Base-by-base conservation (phyloP, 92 coral and sea anemone species). In the Porites cylindrica region DNA sequence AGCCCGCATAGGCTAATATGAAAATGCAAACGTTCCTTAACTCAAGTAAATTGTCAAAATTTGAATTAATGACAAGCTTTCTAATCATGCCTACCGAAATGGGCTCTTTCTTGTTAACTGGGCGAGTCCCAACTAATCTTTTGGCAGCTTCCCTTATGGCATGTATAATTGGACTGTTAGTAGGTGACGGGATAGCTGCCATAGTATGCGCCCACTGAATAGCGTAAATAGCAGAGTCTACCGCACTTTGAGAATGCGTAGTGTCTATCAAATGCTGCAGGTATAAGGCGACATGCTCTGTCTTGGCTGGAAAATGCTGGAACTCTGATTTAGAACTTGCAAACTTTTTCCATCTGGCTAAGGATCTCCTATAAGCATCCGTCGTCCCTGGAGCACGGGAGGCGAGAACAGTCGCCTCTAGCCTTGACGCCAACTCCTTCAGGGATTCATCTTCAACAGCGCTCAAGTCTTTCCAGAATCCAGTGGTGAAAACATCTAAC, bases 221-320 rank as follows among this genome's bases (percentile, higher is more conserved):
- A 67, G 94, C 89, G 80, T 91, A 91, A 82, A 86, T 86, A 38
- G 94, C 94, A 54, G 85, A 53, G 62, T 91, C 91, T 52, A 91
- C 88, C 56, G 81, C 51, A 26, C 86, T 77, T 53, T 74, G 56
- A 61, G 91, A 88, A 50, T 72, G 67, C 54, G 73, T 67, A 54
- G 74, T 79, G 52, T 76, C 91, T 43, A 85, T 58, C 51, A 90
- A 58, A 70, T 77, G 73, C 88, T 90, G 88, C 58, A 90, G 71
- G 76, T 90, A 86, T 67, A 90, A 38, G 63, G 90, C 93, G 10
- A 86, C 76, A 78, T 81, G 75, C 47, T 71, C 65, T 3, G 88
- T 82, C 51, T 66, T 63, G 56, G 79, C 88, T 66, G 91, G 91
- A 53, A 91, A 82, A 32, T 54, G 74, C 32, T 62, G 58, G 65